A percentile compares a stretch with the other conserved stretches of the same genome.
Evolutionary conservation across 2,113 vertebrate genomes (phyloP).

Genomic region (Barbus barbus): DNA sequence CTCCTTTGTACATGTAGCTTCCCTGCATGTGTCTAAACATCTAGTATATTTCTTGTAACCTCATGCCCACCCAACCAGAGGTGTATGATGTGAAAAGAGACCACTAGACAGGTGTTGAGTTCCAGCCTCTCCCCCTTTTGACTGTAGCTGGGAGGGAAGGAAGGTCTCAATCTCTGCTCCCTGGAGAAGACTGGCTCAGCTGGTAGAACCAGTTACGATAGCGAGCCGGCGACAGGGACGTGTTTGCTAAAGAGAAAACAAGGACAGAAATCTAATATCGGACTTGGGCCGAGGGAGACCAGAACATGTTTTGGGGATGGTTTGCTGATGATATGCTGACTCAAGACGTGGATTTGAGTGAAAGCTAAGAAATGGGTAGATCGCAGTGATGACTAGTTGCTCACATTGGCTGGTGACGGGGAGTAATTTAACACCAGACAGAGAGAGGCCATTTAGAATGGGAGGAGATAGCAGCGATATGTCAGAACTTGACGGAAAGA

Average conservation of each 20-base stretch:
- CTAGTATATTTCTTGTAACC: neutral
- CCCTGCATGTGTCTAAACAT: neutral
- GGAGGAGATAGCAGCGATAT: slow-evolving; percentile 30
- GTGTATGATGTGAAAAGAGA: neutral
- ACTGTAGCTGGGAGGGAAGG: neutral
- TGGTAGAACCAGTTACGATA: slow-evolving; percentile 64
- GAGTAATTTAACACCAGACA: slow-evolving; percentile 32
- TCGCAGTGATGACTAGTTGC: neutral
- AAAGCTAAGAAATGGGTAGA: slow-evolving; percentile 13
- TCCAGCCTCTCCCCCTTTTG: slow-evolving; percentile 13
- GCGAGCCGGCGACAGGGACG: neutral
- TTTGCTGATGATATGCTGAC: neutral
- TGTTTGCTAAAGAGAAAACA: slow-evolving; percentile 21
- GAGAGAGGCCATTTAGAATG: neutral
- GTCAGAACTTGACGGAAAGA: slow-evolving; percentile 30
- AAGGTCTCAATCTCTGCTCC: slow-evolving; percentile 16
- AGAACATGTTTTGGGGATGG: neutral
- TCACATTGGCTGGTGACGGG: neutral
- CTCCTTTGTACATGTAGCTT: neutral
- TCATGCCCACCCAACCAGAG: neutral
- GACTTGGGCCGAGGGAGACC: slow-evolving; percentile 19
- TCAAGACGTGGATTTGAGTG: neutral
- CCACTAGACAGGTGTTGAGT: neutral
- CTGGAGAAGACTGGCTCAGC: slow-evolving; percentile 62
- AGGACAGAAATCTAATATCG: slow-evolving; percentile 31